Percentiles rank a stretch among this genome's conserved stretches.
These are phyloP conservation scores for Entomobrya proxima DNA, from an alignment of 2,888 invertebrate genomes.

Conservation along the genomic window DNA sequence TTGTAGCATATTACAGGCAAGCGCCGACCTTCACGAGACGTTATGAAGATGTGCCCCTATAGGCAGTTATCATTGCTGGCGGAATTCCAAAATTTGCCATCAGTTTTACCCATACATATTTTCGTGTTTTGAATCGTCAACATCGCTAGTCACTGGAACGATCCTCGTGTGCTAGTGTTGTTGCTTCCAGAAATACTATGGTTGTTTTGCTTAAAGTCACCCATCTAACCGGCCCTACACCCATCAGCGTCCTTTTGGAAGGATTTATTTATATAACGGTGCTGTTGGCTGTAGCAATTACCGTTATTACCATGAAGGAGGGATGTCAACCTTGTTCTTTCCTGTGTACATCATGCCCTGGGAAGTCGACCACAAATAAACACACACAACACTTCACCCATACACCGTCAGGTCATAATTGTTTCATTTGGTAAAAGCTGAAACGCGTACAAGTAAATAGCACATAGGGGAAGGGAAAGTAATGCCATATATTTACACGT, in stretches of 20 bases:
- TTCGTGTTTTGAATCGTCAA: background rate
- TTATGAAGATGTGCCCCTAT: background rate
- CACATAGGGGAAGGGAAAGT: background rate
- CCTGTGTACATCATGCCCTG: background rate
- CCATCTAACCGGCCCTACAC: too few relatives aligned
- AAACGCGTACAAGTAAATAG: background rate
- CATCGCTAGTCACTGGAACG: background rate
- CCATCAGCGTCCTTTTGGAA: background rate
- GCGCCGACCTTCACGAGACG: constrained; percentile 13
- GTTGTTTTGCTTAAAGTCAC: too few relatives aligned
- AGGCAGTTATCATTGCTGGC: constrained; percentile 14
- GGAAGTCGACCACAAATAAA: constrained; percentile 3
- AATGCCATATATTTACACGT: background rate
- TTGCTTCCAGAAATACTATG: too few relatives aligned
- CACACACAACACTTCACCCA: background rate
- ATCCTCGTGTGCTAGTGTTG: background rate
- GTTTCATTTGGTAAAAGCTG: background rate
- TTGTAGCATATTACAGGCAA: background rate
- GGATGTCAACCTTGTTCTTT: constrained; percentile 1
- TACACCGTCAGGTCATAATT: background rate
- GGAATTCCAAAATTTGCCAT: background rate
- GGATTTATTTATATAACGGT: constrained; percentile 13
- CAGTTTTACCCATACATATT: background rate
- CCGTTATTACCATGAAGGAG: constrained; percentile 5
- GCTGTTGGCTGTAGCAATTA: constrained; percentile 4